Conservation (phyloP, 2,797 vertebrate genomes). For the Hippocampus kuda region DNA sequence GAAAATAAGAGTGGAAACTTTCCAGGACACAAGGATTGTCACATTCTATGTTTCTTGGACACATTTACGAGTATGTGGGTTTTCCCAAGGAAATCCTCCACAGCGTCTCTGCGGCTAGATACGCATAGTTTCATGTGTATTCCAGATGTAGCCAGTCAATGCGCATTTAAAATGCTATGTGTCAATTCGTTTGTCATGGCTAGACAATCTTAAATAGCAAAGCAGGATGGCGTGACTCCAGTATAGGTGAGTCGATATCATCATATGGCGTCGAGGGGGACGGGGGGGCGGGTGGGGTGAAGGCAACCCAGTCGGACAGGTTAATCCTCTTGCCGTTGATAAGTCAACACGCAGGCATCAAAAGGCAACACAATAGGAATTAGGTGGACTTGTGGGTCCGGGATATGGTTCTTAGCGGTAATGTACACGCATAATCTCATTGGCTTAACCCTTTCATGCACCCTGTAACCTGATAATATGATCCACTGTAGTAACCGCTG, state of each 20-base stretch:
- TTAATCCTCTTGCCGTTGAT: constrained; percentile 37
- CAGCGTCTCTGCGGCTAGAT: not conserved
- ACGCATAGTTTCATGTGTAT: not conserved
- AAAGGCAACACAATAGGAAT: constrained; percentile 23
- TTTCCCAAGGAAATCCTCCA: not conserved
- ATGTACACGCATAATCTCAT: constrained; percentile 26
- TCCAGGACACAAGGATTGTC: not conserved
- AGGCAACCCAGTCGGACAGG: constrained; percentile 35
- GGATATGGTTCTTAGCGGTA: constrained; percentile 26
- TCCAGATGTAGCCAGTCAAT: not conserved
- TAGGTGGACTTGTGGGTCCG: constrained; percentile 22
- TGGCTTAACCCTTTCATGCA: constrained; percentile 9
- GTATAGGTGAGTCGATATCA: too few relatives aligned
- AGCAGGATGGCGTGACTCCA: not conserved
- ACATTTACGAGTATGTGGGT: not conserved
- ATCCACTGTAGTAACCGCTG: too few relatives aligned
- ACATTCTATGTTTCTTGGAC: constrained; percentile 1
- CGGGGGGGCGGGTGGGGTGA: not conserved
- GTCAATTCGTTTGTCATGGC: not conserved
- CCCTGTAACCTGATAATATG: not conserved
- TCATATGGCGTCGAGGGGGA: too few relatives aligned
- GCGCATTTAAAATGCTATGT: not conserved
- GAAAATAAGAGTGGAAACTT: not conserved
- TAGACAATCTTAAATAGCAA: not conserved
- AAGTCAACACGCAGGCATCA: constrained; percentile 13